Conservation (phyloP, 2,888 invertebrate species). For the Sphaerophoria taeniata region DNA sequence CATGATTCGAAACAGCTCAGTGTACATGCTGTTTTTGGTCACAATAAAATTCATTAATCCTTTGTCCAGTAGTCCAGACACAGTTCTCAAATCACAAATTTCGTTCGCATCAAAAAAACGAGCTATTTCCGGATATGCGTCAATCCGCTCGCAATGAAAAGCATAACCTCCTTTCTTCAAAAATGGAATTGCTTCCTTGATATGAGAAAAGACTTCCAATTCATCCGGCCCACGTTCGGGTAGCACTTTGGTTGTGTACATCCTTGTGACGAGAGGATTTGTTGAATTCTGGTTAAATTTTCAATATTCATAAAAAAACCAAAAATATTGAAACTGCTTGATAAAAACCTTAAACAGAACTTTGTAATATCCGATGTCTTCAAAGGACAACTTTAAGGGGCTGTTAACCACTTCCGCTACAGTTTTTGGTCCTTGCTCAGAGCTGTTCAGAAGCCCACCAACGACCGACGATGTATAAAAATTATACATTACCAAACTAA, state of each 20-base stretch:
- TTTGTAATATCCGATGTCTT: conserved; percentile 82
- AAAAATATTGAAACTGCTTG: conserved; percentile 58
- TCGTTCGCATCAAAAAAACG: conserved; percentile 82
- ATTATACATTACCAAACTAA: conserved; percentile 80
- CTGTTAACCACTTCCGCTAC: conserved; percentile 80
- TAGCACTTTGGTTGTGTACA: conserved; percentile 78
- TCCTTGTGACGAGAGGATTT: conserved; percentile 71
- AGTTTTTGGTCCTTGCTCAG: conserved; percentile 79
- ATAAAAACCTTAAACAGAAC: conserved; percentile 79
- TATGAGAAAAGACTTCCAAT: conserved; percentile 77
- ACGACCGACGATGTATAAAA: conserved; percentile 82
- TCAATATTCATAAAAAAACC: neutral
- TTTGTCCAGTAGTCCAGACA: conserved; percentile 79
- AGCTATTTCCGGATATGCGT: conserved; percentile 82
- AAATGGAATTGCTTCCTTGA: conserved; percentile 81
- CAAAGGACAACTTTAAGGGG: conserved; percentile 79
- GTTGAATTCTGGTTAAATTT: neutral
- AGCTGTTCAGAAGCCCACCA: conserved; percentile 79
- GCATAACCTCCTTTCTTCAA: conserved; percentile 83
- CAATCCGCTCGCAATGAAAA: conserved; percentile 83
- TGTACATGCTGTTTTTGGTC: conserved; percentile 82
- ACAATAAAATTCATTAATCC: conserved; percentile 81
- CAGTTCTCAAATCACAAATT: conserved; percentile 82
- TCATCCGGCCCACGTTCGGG: conserved; percentile 76
- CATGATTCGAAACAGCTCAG: conserved; percentile 81